A percentile compares a stretch with the other conserved stretches of the same genome.
Evolutionary conservation across 2,113 vertebrate genomes (phyloP).

Genomic region (Ptilonorhynchus violaceus): DNA sequence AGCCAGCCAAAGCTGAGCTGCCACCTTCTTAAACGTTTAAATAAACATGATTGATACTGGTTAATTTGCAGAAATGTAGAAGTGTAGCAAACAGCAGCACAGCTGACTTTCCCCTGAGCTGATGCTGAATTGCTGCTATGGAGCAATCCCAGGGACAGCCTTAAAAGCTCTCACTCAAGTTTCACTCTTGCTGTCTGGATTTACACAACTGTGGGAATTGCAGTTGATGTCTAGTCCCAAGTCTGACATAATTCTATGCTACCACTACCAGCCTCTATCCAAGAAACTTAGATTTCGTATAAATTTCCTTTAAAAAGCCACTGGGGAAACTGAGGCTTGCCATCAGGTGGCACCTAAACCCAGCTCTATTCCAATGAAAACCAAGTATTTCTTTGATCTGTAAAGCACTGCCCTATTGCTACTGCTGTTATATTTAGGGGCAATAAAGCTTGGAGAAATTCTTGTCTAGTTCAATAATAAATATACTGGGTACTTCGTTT

Average conservation of each 20-base stretch:
- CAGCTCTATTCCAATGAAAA: not conserved
- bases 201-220: not conserved
- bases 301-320: not conserved
- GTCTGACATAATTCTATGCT: not conserved
- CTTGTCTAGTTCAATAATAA: not conserved
- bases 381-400: not conserved
- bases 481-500: not conserved
- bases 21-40: not conserved
- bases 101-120: not conserved
- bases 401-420: not conserved
- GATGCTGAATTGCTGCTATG: not conserved
- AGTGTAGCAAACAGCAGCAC: not conserved
- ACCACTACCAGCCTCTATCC: not conserved
- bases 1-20: not conserved
- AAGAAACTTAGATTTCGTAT: not conserved
- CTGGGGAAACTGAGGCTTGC: not conserved
- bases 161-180: not conserved
- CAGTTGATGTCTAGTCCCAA: not conserved
- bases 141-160: not conserved
- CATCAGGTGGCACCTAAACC: not conserved
- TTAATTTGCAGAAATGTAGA: not conserved
- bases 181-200: not conserved
- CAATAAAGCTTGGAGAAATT: not conserved
- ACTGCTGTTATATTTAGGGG: not conserved
- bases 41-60: not conserved